Evolutionary conservation across 2,113 vertebrate species (phyloP).

Genomic region (Calidris pugnax): DNA sequence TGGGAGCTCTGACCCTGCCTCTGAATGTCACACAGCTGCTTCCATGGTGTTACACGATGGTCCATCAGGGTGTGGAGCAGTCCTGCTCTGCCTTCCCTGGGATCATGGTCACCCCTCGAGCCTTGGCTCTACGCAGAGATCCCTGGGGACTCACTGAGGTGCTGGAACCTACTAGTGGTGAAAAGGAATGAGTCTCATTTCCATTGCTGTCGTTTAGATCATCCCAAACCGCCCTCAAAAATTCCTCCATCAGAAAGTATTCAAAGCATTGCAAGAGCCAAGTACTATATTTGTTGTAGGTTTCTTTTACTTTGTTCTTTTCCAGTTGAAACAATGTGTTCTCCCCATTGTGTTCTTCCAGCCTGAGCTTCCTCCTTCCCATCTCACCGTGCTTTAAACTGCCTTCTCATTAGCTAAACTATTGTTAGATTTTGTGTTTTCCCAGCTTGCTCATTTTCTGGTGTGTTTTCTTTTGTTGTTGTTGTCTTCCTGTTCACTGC

Average conservation of each 20-base stretch:
- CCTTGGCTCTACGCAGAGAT: neutral
- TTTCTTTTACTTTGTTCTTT: neutral
- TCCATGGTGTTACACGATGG: neutral
- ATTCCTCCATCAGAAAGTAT: neutral
- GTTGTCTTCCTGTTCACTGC: neutral
- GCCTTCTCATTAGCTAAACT: neutral
- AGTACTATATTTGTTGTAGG: neutral
- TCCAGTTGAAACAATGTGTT: neutral
- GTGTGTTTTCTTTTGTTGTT: neutral
- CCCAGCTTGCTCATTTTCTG: neutral
- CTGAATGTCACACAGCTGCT: fast-evolving
- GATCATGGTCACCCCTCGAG: neutral
- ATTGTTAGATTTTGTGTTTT: neutral
- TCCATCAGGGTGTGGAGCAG: neutral
- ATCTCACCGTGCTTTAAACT: neutral
- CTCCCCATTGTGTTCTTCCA: neutral
- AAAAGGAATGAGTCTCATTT: neutral
- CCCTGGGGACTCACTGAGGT: fast-evolving
- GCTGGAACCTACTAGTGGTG: neutral
- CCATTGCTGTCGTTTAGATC: neutral
- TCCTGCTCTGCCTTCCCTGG: neutral
- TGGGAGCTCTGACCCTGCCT: fast-evolving
- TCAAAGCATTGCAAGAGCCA: neutral
- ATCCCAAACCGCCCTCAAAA: neutral
- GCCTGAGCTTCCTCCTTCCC: neutral